These are phyloP conservation scores for Zygogramma bicolorata DNA, from an alignment of 2,888 invertebrate species.

Conservation along the genomic window DNA sequence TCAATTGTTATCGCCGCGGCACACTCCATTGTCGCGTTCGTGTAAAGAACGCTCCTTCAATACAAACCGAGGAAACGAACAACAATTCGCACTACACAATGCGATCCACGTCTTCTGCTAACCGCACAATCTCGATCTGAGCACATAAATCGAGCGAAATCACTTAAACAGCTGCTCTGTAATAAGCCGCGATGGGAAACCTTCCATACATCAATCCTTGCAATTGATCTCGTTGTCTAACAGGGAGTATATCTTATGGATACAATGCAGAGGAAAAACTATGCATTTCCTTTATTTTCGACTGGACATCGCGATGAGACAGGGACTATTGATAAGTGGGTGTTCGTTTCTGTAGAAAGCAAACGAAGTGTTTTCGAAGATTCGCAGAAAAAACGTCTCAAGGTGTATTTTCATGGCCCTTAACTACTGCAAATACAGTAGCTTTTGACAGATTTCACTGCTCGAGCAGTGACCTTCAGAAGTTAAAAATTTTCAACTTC, in stretches of 20 bases:
- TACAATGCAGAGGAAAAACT: conserved; percentile 5
- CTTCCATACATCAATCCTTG: conserved; percentile 48
- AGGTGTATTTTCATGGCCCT: too few relatives aligned
- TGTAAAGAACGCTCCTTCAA: neutral
- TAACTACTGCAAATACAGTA: too few relatives aligned
- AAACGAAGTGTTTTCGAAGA: too few relatives aligned
- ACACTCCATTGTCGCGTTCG: neutral
- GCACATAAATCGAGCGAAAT: conserved; percentile 48
- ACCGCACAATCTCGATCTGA: conserved; percentile 51
- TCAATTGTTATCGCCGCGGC: neutral
- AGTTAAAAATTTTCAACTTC: too few relatives aligned
- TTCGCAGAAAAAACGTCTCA: too few relatives aligned
- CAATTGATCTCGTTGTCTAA: conserved; percentile 50
- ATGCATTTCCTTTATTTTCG: neutral
- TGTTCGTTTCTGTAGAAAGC: too few relatives aligned
- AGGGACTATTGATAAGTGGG: too few relatives aligned
- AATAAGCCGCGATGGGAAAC: conserved; percentile 46
- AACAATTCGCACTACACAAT: conserved; percentile 27
- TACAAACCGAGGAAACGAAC: conserved; percentile 8
- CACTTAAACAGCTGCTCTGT: conserved; percentile 52
- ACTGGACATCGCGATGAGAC: neutral
- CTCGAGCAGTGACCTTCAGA: too few relatives aligned
- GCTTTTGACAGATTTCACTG: too few relatives aligned
- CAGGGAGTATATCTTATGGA: conserved; percentile 18
- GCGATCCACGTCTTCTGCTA: conserved; percentile 37